A percentile compares a stretch with the other conserved stretches of the same genome.
Evolutionary conservation across 2,888 invertebrate genomes (phyloP).

Genomic region (Ischnura elegans): DNA sequence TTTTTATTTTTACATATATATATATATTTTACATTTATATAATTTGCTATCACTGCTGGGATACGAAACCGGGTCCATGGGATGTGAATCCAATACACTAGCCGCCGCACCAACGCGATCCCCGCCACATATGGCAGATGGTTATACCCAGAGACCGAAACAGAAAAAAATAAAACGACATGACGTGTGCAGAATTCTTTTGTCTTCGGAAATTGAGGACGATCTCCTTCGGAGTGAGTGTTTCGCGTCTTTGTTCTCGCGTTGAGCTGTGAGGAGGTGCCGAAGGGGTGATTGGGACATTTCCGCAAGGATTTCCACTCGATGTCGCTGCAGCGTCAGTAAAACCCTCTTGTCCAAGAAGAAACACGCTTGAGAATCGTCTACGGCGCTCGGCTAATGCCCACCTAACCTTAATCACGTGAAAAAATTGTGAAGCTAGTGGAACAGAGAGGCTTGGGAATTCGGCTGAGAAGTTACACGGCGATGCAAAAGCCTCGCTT

Average conservation of each 20-base stretch:
- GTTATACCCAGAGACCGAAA: too few relatives aligned
- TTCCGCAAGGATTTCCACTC: neutral
- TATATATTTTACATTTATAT: too few relatives aligned
- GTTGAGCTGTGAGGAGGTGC: neutral
- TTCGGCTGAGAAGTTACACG: neutral
- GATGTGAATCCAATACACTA: too few relatives aligned
- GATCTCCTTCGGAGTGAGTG: neutral
- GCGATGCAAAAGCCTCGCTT: neutral
- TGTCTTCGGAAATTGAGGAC: neutral
- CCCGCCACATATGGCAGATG: too few relatives aligned
- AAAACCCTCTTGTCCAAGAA: neutral
- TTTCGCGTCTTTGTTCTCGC: neutral
- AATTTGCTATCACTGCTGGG: too few relatives aligned
- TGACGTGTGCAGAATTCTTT: neutral
- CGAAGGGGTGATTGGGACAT: neutral
- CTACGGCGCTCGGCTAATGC: neutral
- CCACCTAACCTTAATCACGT: neutral
- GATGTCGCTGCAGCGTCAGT: neutral
- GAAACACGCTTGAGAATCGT: neutral
- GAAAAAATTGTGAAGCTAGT: neutral
- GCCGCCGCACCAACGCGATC: too few relatives aligned
- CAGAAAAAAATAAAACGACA: neutral
- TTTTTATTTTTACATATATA: too few relatives aligned
- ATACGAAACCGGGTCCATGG: too few relatives aligned
- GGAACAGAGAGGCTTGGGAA: neutral